Evolutionary conservation across 2,113 vertebrate species (phyloP).

Genomic region (Heliornis fulica): DNA sequence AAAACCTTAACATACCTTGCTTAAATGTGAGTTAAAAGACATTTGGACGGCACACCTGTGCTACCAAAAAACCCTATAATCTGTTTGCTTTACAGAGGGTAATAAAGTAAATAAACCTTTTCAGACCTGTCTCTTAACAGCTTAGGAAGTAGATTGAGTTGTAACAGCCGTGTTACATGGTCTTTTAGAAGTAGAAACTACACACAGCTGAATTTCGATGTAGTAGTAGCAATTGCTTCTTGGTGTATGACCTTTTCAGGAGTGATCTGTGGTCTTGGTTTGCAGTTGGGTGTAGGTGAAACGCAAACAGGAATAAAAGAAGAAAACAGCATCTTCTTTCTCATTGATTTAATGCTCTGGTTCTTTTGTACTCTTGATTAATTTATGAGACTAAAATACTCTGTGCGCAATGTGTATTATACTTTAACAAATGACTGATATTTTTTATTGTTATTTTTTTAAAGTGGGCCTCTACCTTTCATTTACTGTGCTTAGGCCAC

Average conservation of each 20-base stretch:
- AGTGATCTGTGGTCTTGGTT: background rate
- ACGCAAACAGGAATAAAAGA: background rate
- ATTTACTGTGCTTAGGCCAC: background rate
- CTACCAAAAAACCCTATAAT: background rate
- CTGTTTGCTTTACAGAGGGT: background rate
- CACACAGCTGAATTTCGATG: fast-evolving
- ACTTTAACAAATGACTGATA: background rate
- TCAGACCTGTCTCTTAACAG: background rate
- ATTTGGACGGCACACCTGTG: fast-evolving
- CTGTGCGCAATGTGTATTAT: background rate
- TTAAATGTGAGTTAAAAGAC: background rate
- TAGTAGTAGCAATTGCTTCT: background rate
- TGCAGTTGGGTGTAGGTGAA: background rate
- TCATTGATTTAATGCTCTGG: background rate
- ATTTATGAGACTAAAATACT: constrained; percentile 13
- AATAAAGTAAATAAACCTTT: background rate
- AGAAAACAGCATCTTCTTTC: background rate
- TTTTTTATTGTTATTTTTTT: background rate
- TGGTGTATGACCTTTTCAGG: background rate
- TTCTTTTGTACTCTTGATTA: constrained; percentile 15
- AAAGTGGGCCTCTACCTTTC: background rate
- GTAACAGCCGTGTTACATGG: too few relatives aligned
- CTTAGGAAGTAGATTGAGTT: background rate
- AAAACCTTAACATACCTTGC: background rate
- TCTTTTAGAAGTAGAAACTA: background rate